Evolutionary conservation across 2,888 invertebrate species (phyloP).

Genomic region (Adelphocoris suturalis): DNA sequence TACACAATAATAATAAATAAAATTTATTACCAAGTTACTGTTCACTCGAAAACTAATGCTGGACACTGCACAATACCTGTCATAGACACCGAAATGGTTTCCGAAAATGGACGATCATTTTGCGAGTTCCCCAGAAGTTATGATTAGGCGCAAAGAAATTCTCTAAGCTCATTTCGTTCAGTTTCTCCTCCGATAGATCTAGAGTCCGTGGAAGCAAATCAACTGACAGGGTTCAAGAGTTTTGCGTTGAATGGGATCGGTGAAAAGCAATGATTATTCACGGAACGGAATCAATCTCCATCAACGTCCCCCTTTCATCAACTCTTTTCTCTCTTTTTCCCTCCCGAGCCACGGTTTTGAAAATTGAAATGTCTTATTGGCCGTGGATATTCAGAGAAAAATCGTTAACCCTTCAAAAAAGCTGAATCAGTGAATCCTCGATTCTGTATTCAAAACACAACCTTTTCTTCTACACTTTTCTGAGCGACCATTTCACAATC

Average conservation of each 20-base stretch:
- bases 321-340: neutral
- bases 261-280: slow-evolving; percentile 38
- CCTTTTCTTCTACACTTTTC: neutral
- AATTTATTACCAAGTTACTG: too few relatives aligned
- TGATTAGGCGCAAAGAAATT: too few relatives aligned
- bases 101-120: too few relatives aligned
- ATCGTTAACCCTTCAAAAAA: slow-evolving; percentile 5
- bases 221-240: slow-evolving; percentile 7
- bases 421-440: slow-evolving; percentile 3
- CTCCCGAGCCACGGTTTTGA: neutral
- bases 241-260: neutral
- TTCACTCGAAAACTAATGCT: too few relatives aligned
- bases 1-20: too few relatives aligned
- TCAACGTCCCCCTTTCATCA: slow-evolving; percentile 32
- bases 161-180: neutral
- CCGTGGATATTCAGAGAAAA: slow-evolving; percentile 12
- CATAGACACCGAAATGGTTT: too few relatives aligned
- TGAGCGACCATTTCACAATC: slow-evolving; percentile 5
- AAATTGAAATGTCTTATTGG: slow-evolving; percentile 32
- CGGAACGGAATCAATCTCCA: slow-evolving; percentile 32
- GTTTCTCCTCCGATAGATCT: neutral
- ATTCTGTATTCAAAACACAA: slow-evolving; percentile 6
- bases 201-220: neutral
- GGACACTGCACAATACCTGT: too few relatives aligned
- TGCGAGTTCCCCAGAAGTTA: too few relatives aligned